phyloP scores from a whole-genome alignment of 2,797 vertebrate species.

The Coracias cyanogaster region DNA sequence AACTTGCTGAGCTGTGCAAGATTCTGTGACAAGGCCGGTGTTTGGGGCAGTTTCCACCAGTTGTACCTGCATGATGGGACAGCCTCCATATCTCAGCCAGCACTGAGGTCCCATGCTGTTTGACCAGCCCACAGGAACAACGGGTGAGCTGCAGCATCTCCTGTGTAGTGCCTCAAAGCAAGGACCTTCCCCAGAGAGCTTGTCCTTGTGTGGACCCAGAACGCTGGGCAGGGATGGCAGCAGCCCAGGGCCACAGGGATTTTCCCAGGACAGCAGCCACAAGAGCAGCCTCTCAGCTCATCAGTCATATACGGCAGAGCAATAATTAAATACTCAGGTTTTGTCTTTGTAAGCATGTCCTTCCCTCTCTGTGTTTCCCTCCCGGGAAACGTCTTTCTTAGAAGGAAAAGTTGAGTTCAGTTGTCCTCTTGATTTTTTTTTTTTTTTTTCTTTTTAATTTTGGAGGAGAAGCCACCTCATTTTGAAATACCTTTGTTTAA shows the following conservation, averaged over 20 bases:
- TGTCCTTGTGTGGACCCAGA: not conserved
- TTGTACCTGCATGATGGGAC: not conserved
- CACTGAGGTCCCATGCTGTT: not conserved
- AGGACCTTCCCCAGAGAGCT: not conserved
- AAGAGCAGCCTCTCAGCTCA: not conserved
- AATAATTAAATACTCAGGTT: not conserved
- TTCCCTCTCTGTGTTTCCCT: not conserved
- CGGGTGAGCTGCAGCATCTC: accelerated
- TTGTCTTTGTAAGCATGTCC: not conserved
- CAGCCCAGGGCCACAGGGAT: not conserved
- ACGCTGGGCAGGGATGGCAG: accelerated
- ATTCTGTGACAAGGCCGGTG: not conserved
- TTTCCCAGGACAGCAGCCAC: not conserved
- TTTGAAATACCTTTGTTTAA: not conserved
- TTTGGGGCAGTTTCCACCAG: not conserved
- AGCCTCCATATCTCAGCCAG: not conserved
- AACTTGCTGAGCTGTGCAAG: not conserved
- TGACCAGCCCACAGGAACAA: not conserved
- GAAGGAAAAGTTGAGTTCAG: not conserved
- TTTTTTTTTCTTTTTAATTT: not conserved
- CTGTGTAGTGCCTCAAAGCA: not conserved
- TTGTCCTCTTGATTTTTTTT: not conserved
- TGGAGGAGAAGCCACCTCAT: not conserved
- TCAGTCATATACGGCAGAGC: accelerated
- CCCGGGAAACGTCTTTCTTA: not conserved